Percentiles rank a stretch among this genome's conserved stretches.
phyloP scores from a whole-genome alignment of 64 coral and sea anemone genomes.

The Platygyra sinensis region DNA sequence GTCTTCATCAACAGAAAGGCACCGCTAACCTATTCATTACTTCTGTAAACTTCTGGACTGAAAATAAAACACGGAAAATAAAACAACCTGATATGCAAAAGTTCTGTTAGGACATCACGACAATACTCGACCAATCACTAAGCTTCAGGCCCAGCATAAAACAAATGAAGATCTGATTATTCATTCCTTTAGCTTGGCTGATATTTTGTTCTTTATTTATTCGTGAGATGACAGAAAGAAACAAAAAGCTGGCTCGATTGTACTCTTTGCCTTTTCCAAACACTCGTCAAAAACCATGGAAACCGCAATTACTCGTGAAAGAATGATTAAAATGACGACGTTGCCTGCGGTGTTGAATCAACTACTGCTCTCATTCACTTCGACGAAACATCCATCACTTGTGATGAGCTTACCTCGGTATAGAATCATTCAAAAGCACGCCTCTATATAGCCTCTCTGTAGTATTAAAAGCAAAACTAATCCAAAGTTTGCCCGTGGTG shows the following conservation, averaged over 20 bases:
- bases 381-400: not conserved
- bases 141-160: not conserved
- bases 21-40: not conserved
- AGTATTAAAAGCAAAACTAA: not conserved
- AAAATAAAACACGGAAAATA: not conserved
- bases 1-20: not conserved
- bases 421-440: not conserved
- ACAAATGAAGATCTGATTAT: slow-evolving; percentile 12
- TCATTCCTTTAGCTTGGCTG: slow-evolving; percentile 7
- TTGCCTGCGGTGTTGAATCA: not conserved
- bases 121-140: not conserved
- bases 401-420: not conserved
- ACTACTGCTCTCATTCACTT: not conserved
- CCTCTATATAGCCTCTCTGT: too few species aligned
- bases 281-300: slow-evolving; percentile 34
- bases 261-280: slow-evolving; percentile 40
- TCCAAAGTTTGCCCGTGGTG: not conserved
- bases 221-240: not conserved
- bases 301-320: slow-evolving; percentile 38
- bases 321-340: slow-evolving; percentile 26
- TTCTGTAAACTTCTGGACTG: not conserved
- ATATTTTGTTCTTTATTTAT: slow-evolving; percentile 9
- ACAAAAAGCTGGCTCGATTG: slow-evolving; percentile 36
- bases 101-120: not conserved
- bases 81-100: not conserved